phyloP scores from a whole-genome alignment of 1,140 invertebrate species.

The Ceratina australensis region DNA sequence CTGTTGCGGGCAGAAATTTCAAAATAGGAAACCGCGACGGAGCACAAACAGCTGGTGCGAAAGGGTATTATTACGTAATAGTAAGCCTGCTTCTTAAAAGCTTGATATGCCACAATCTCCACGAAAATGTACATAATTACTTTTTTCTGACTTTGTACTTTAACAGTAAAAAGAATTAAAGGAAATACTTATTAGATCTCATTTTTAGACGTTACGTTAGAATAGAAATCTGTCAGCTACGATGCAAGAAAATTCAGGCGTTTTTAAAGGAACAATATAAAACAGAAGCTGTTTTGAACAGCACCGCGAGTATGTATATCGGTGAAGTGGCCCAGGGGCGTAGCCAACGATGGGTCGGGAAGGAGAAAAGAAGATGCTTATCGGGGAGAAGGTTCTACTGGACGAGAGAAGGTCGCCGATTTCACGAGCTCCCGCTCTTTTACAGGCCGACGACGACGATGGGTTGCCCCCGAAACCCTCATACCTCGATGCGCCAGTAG shows the following conservation, averaged over 20 bases:
- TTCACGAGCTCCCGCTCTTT: constrained; percentile 58
- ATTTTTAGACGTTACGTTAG: too few species aligned
- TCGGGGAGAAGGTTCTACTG: constrained; percentile 45
- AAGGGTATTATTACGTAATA: background rate
- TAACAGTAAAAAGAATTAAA: too few species aligned
- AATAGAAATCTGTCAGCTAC: too few species aligned
- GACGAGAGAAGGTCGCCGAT: constrained; percentile 57
- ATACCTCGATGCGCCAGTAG: constrained; percentile 70
- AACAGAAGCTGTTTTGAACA: background rate
- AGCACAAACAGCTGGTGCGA: constrained; percentile 1
- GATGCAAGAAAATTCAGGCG: too few species aligned
- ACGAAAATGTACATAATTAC: too few species aligned
- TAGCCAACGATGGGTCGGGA: constrained; percentile 35
- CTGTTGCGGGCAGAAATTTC: background rate
- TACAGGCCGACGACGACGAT: constrained; percentile 63
- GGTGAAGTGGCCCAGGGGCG: constrained; percentile 42
- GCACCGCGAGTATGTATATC: background rate
- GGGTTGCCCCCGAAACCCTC: constrained; percentile 76
- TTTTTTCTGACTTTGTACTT: too few species aligned
- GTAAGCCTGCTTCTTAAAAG: too few species aligned
- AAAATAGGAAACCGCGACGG: background rate
- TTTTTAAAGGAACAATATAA: too few species aligned
- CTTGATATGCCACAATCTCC: too few species aligned
- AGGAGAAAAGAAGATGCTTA: constrained; percentile 41
- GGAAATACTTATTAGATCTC: too few species aligned